These are phyloP conservation scores for Oryzias dopingdopingensis DNA, from an alignment of 2,797 vertebrate genomes.

Conservation along the genomic window DNA sequence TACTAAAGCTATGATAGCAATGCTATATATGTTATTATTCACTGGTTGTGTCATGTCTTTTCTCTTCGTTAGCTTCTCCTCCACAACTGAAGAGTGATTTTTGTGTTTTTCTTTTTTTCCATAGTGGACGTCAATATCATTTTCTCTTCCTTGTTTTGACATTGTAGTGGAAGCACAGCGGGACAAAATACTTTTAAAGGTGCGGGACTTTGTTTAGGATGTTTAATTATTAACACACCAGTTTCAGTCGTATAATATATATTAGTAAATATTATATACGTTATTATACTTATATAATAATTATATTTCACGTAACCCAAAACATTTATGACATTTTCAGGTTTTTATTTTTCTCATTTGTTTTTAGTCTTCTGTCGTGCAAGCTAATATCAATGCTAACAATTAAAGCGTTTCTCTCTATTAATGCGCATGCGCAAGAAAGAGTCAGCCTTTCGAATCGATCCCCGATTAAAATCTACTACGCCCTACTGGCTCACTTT, in stretches of 20 bases:
- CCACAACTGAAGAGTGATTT: neutral
- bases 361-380: too few relatives aligned
- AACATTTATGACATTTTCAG: too few relatives aligned
- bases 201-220: neutral
- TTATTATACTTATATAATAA: too few relatives aligned
- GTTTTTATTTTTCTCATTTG: too few relatives aligned
- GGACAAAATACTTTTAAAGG: constrained; percentile 55
- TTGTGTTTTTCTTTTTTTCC: constrained; percentile 43
- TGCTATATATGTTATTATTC: neutral
- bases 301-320: too few relatives aligned
- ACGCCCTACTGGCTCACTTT: constrained; percentile 14
- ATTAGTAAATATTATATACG: too few relatives aligned
- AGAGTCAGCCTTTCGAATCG: constrained; percentile 46
- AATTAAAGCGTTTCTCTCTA: neutral
- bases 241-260: too few relatives aligned
- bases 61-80: neutral
- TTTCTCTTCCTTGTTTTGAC: constrained; percentile 52
- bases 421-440: constrained; percentile 37
- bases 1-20: constrained; percentile 38
- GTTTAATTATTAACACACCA: neutral
- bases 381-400: too few relatives aligned
- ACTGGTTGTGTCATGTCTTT: constrained; percentile 35
- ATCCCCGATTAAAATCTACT: constrained; percentile 40
- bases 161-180: constrained; percentile 59
- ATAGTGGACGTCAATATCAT: constrained; percentile 52